Conservation (phyloP, 1,140 invertebrate species). For the Fopius arisanus region DNA sequence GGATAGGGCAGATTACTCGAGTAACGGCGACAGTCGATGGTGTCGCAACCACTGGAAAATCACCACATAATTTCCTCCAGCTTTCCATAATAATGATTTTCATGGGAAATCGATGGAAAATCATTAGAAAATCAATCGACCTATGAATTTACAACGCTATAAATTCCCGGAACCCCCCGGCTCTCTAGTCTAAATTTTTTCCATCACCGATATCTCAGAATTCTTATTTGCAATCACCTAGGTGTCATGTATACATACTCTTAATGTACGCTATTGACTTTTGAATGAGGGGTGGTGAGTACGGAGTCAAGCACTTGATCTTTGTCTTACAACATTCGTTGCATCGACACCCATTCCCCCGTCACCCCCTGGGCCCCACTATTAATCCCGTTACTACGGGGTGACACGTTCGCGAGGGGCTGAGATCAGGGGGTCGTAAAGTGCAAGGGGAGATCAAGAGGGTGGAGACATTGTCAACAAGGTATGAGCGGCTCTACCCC, state of each 20-base stretch:
- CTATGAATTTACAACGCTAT: too few relatives aligned
- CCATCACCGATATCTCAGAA: too few relatives aligned
- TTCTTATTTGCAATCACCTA: too few relatives aligned
- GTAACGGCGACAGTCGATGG: conserved; percentile 6
- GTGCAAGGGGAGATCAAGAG: conserved; percentile 11
- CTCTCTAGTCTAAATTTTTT: too few relatives aligned
- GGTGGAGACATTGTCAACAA: conserved; percentile 19
- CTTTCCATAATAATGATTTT: too few relatives aligned
- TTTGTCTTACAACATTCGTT: neutral
- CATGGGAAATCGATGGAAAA: too few relatives aligned
- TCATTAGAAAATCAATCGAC: too few relatives aligned
- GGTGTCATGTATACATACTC: too few relatives aligned
- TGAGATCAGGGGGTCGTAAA: neutral
- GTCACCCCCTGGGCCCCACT: neutral
- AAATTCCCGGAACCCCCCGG: neutral
- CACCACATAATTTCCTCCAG: too few relatives aligned
- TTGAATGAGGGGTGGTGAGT: neutral
- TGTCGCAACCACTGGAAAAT: neutral
- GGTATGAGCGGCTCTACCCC: conserved; percentile 1
- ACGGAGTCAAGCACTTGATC: neutral
- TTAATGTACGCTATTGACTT: too few relatives aligned
- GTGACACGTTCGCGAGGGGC: conserved; percentile 15
- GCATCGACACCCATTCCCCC: neutral
- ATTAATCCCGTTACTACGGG: conserved; percentile 22
- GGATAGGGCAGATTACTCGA: conserved; percentile 22